Base-by-base conservation (phyloP, 2,888 invertebrate species). In the Lithophane ornitopus region DNA sequence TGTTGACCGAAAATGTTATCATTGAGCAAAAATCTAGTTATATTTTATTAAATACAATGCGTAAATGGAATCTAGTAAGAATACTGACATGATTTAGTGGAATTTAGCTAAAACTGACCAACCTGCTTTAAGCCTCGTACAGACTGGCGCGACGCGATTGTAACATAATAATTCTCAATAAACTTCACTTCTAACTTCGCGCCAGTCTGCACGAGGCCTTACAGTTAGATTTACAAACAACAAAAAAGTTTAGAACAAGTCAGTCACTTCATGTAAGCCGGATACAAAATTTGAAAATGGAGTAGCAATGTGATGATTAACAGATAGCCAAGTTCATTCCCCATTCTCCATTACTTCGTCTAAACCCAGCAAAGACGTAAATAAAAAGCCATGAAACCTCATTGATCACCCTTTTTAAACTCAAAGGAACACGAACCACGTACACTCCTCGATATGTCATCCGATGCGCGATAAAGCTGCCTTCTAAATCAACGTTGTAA, bases 401-500 rank as follows among this genome's bases (percentile, higher is more conserved):
- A 22, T 49, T 19, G 62, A 49, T 70, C 44, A 73, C 4, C 22
- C 2, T 3, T 28, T 70, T 49, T 49, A 41, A 59, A 49, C 62
- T 76, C n/a, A 67, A 67, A 67, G 19, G 58, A n/a, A 19, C 67
- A 72, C 28, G 71, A 39, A 28, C 49, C 69, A 70, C 67, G 70
- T 77, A 63, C n/a, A 14, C 16, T 46, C 6, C 44, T 19, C 80
- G 66, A 80, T 80, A 76, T 73, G 84, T 82, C 84, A 82, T 68
- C 49, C 49, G 61, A 85, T 74, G 71, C 73, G 46, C 69, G 71
- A 74, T 72, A 74, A 74, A 81, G 69, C 67, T 70, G 26, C 59
- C 61, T 73, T 78, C 80, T 86, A 85, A 86, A 84, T 86, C 81
- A 80, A 77, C 82, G 78, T 72, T 79, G 86, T 88, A 82, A 86